These are phyloP conservation scores for Scolopax rusticola DNA, from an alignment of 2,797 vertebrate genomes.

Conservation along the genomic window DNA sequence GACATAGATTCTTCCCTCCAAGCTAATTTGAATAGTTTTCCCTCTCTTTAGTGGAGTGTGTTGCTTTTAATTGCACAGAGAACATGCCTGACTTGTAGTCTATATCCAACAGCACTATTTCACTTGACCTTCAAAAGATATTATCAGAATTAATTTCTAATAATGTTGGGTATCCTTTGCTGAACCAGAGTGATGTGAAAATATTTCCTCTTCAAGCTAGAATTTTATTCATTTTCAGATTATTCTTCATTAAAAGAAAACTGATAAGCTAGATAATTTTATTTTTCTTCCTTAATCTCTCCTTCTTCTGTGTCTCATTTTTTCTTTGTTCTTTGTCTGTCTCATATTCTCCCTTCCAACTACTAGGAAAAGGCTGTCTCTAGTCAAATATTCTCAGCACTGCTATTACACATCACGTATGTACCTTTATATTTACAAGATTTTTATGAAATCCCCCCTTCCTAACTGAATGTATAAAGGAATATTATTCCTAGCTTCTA, in stretches of 20 bases:
- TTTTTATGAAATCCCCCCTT: not conserved
- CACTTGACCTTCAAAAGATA: slow-evolving; percentile 48
- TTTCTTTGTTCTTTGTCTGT: slow-evolving; percentile 51
- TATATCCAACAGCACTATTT: slow-evolving; percentile 21
- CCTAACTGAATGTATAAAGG: not conserved
- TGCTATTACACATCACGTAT: not conserved
- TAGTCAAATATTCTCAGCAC: not conserved
- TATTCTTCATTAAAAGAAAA: slow-evolving; percentile 3
- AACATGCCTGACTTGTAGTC: not conserved
- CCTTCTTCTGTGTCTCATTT: not conserved
- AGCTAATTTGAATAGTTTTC: slow-evolving; percentile 24
- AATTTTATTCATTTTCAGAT: not conserved
- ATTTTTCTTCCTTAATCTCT: not conserved
- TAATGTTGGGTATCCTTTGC: not conserved
- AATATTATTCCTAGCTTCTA: not conserved
- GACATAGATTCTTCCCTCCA: not conserved
- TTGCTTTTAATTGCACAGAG: slow-evolving; percentile 32
- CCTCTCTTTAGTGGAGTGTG: not conserved
- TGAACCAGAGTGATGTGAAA: not conserved
- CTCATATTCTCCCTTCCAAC: not conserved
- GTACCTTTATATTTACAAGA: not conserved
- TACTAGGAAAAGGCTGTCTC: not conserved
- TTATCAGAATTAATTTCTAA: slow-evolving; percentile 46
- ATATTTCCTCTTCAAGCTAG: not conserved
- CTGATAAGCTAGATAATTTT: not conserved